A percentile compares a stretch with the other conserved stretches of the same genome.
Evolutionary conservation across 2,888 invertebrate genomes (phyloP).

Genomic region (Linnaemya vulpina): DNA sequence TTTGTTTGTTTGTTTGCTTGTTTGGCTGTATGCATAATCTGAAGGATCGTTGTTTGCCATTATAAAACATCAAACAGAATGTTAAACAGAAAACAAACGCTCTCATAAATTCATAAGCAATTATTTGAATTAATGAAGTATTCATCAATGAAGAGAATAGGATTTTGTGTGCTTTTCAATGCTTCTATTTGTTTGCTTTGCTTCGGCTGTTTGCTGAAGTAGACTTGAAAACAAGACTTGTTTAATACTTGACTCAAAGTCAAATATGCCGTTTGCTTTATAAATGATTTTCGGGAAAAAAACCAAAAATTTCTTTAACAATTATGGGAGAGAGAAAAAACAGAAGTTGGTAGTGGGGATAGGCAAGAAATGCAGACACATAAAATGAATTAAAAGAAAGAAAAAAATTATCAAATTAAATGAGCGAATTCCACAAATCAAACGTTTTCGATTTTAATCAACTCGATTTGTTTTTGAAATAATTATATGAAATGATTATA

Average conservation of each 20-base stretch:
- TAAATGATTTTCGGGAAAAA: not conserved
- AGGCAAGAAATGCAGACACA: too few relatives aligned
- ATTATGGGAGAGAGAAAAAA: too few relatives aligned
- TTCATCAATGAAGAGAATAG: conserved; percentile 17
- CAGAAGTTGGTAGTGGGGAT: not conserved
- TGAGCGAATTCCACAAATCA: too few relatives aligned
- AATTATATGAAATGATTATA: too few relatives aligned
- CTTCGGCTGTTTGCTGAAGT: conserved; percentile 18
- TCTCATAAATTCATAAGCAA: conserved; percentile 57
- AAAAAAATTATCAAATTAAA: too few relatives aligned
- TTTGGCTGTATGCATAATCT: conserved; percentile 10
- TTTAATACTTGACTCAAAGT: not conserved
- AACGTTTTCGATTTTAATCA: too few relatives aligned
- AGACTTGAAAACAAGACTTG: conserved; percentile 45
- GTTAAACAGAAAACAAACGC: conserved; percentile 26
- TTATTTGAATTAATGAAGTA: conserved; percentile 67
- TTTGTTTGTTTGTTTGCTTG: conserved; percentile 11
- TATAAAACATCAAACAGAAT: conserved; percentile 52
- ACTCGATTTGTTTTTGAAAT: too few relatives aligned
- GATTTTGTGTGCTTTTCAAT: conserved; percentile 16
- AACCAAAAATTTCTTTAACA: not conserved
- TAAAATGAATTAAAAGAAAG: too few relatives aligned
- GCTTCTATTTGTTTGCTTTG: conserved; percentile 21
- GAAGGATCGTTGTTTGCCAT: conserved; percentile 45
- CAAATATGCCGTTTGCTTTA: conserved; percentile 1